Conservation (phyloP, 2,113 vertebrate species). For the Cyrtonyx montezumae region DNA sequence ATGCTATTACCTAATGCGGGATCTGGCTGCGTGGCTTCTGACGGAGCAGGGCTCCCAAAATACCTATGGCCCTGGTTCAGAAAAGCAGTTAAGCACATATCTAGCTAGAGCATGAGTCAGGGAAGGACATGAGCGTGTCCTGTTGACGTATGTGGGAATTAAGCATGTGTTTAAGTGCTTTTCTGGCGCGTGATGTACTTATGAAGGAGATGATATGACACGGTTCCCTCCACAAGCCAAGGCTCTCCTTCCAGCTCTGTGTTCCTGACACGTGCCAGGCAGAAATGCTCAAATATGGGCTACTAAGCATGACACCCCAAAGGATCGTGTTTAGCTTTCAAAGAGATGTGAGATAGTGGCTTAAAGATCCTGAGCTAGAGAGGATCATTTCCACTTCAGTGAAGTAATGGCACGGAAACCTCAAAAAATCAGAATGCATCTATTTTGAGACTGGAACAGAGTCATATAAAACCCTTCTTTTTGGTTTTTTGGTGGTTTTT, state of each 20-base stretch:
- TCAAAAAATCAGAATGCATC: background rate
- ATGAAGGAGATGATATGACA: background rate
- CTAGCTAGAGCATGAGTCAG: background rate
- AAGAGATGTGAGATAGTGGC: background rate
- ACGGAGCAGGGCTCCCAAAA: background rate
- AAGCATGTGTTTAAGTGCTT: constrained; percentile 19
- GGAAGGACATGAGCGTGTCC: background rate
- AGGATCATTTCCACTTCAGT: background rate
- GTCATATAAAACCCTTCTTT: background rate
- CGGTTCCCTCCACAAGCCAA: background rate
- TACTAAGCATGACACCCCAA: background rate
- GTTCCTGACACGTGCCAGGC: background rate
- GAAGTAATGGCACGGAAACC: background rate
- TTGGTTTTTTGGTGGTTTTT: background rate
- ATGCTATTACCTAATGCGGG: background rate
- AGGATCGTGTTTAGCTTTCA: background rate
- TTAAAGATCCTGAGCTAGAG: background rate
- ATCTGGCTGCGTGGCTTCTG: background rate
- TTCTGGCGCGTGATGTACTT: background rate
- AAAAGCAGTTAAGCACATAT: background rate
- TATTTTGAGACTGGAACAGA: fast-evolving
- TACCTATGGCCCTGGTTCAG: background rate
- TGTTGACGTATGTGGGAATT: background rate
- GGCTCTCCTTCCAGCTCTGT: background rate
- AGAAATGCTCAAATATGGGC: background rate